Conservation (phyloP, 1,140 invertebrate genomes). For the Propsilocerus akamusi region DNA sequence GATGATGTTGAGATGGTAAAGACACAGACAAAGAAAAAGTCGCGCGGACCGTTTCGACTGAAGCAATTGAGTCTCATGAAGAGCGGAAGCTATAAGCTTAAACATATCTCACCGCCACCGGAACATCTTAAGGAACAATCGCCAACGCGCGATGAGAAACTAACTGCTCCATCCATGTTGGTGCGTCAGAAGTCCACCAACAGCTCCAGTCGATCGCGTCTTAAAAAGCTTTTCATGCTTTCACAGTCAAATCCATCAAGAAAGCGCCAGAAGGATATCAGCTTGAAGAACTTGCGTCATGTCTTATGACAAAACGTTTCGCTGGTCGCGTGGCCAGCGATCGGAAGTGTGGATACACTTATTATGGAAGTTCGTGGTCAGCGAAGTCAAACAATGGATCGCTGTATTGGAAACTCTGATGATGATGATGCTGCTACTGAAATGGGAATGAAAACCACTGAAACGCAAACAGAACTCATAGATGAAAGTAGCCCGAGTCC, state of each 20-base stretch:
- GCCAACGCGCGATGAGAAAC: background rate
- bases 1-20: background rate
- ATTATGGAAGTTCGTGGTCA: background rate
- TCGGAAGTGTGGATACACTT: background rate
- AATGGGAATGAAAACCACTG: background rate
- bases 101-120: background rate
- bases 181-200: background rate
- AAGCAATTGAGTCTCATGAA: background rate
- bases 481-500: background rate
- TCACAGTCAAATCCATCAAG: background rate
- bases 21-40: background rate
- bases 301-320: constrained; percentile 1
- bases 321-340: background rate
- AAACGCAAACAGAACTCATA: background rate
- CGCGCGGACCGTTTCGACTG: background rate
- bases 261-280: background rate
- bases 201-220: background rate
- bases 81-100: background rate
- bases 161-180: background rate
- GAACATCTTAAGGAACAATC: background rate
- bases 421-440: background rate
- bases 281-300: background rate
- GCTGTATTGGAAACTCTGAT: no score
- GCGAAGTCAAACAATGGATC: background rate
- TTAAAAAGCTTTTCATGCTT: background rate